phyloP scores from a whole-genome alignment of 2,113 vertebrate species.

The Neodontobutis hainanensis region DNA sequence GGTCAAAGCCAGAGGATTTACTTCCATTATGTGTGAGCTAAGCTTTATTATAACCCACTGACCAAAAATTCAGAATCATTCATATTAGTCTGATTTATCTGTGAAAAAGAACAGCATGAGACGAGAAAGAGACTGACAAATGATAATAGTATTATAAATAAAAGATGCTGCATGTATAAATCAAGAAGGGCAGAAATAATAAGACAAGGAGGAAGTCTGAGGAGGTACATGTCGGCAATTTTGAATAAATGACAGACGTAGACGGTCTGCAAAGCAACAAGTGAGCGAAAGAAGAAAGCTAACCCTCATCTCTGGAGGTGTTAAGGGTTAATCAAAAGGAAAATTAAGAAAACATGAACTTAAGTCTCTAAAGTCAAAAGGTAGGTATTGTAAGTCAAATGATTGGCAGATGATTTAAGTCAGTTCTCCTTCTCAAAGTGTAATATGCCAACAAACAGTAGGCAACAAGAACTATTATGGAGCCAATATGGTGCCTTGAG shows the following conservation, averaged over 20 bases:
- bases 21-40: neutral
- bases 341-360: too few species aligned
- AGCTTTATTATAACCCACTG: neutral
- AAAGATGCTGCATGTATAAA: constrained; percentile 11
- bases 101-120: neutral
- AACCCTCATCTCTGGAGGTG: neutral
- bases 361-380: too few species aligned
- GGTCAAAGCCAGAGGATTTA: neutral
- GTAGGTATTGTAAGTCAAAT: too few species aligned
- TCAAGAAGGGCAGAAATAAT: neutral
- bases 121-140: neutral
- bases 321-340: too few species aligned
- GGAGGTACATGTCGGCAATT: neutral
- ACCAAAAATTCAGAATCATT: neutral
- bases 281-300: neutral
- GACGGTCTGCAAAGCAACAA: neutral
- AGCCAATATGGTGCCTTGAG: too few species aligned
- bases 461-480: too few species aligned
- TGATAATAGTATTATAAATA: constrained; percentile 3
- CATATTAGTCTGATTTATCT: neutral
- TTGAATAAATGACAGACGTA: neutral
- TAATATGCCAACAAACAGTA: too few species aligned
- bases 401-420: too few species aligned
- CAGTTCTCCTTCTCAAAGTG: too few species aligned
- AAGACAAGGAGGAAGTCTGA: neutral